Percentiles rank a stretch among this genome's conserved stretches.
phyloP scores from a whole-genome alignment of 2,797 vertebrate species.

The Galaxias olidus region DNA sequence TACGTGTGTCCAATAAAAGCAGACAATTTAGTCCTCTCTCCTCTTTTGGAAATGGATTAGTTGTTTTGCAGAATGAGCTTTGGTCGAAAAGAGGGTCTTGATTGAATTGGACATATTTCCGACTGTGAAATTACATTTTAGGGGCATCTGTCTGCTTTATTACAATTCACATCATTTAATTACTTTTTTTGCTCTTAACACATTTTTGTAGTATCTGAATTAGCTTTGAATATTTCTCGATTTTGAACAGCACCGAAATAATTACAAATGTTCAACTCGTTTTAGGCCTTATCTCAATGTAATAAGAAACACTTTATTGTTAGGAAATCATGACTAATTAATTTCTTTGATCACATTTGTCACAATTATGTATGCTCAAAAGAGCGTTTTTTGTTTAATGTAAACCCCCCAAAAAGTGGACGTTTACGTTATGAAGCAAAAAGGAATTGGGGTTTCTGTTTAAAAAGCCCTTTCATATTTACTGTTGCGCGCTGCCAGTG shows the following conservation, averaged over 20 bases:
- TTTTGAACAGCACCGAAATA: constrained; percentile 30
- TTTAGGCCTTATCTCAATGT: constrained; percentile 11
- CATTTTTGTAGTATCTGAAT: constrained; percentile 24
- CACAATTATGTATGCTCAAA: constrained; percentile 19
- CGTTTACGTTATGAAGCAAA: constrained; percentile 38
- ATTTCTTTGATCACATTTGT: constrained; percentile 25
- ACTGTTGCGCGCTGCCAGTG: constrained; percentile 59
- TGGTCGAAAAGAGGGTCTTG: constrained; percentile 28
- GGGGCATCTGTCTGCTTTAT: constrained; percentile 26
- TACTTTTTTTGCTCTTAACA: constrained; percentile 28
- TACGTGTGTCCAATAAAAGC: constrained; percentile 48
- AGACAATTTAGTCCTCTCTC: constrained; percentile 45
- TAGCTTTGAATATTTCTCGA: constrained; percentile 21
- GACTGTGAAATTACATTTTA: constrained; percentile 46
- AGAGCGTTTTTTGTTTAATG: constrained; percentile 27
- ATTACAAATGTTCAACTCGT: constrained; percentile 14
- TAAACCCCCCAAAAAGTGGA: constrained; percentile 33
- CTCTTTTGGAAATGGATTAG: constrained; percentile 47
- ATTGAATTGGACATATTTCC: constrained; percentile 37
- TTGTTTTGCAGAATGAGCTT: constrained; percentile 39
- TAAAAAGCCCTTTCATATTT: constrained; percentile 65
- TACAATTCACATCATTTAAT: constrained; percentile 44
- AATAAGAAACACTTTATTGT: constrained; percentile 13
- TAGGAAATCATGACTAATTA: constrained; percentile 21
- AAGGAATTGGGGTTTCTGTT: constrained; percentile 33